phyloP scores from a whole-genome alignment of 2,888 invertebrate species.

The Cecidostiba fungosa region DNA sequence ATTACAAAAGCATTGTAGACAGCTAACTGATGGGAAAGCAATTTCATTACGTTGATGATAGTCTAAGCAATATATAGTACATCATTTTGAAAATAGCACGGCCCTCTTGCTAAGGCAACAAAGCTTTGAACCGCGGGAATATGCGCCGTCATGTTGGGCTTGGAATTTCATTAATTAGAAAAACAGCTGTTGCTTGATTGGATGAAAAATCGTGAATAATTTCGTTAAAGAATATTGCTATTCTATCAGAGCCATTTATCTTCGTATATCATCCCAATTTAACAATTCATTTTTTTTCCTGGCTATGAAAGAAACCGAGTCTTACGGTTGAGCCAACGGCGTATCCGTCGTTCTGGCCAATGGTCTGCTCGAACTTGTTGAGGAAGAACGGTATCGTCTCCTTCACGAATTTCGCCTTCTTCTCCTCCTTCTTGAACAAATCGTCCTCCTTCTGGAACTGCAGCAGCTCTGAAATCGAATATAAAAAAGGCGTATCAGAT shows the following conservation, averaged over 20 bases:
- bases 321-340: conserved; percentile 82
- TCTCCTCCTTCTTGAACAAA: conserved; percentile 82
- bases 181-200: not conserved
- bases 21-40: too few relatives aligned
- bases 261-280: too few relatives aligned
- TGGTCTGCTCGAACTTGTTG: conserved; percentile 82
- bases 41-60: not conserved
- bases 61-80: too few relatives aligned
- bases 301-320: conserved; percentile 45
- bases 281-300: not conserved
- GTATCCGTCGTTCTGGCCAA: conserved; percentile 82
- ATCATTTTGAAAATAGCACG: too few relatives aligned
- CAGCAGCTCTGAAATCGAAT: conserved; percentile 73
- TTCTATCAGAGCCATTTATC: too few relatives aligned
- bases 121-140: too few relatives aligned
- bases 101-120: too few relatives aligned
- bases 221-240: too few relatives aligned
- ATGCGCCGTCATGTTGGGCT: not conserved
- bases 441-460: conserved; percentile 82
- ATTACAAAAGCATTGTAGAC: too few relatives aligned
- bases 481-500: conserved; percentile 2
- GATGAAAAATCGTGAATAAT: not conserved
- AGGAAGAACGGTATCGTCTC: conserved; percentile 83
- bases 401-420: conserved; percentile 81
- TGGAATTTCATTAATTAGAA: not conserved